These are phyloP conservation scores for Labia minor DNA, from an alignment of 2,888 invertebrate genomes.

Conservation along the genomic window DNA sequence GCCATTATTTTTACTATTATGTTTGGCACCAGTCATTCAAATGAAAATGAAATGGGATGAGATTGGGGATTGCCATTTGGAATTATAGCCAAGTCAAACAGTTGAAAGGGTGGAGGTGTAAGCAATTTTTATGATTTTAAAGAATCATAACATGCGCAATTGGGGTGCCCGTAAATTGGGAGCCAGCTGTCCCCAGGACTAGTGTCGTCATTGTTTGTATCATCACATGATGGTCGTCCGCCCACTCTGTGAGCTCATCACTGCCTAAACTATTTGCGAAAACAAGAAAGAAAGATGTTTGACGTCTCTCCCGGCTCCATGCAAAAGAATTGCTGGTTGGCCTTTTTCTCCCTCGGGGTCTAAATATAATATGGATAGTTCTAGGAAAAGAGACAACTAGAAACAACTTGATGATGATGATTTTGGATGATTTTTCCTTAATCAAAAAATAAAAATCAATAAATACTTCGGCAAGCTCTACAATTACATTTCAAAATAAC, in stretches of 20 bases:
- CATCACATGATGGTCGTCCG: neutral
- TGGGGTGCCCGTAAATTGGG: neutral
- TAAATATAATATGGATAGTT: too few species aligned
- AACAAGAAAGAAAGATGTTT: neutral
- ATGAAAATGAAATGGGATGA: neutral
- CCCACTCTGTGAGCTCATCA: neutral
- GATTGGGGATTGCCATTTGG: too few species aligned
- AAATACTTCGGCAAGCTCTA: too few species aligned
- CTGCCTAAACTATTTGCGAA: neutral
- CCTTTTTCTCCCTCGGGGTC: too few species aligned
- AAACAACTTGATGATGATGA: too few species aligned
- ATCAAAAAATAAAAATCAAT: too few species aligned
- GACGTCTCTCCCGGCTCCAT: neutral
- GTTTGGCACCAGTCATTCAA: neutral
- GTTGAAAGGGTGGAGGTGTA: neutral
- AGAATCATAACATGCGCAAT: neutral
- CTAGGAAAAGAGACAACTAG: too few species aligned
- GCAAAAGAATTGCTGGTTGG: too few species aligned
- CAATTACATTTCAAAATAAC: too few species aligned
- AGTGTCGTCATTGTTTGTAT: neutral
- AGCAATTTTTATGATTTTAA: neutral
- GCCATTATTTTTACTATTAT: conserved; percentile 1
- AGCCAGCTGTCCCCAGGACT: neutral
- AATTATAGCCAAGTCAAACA: neutral
- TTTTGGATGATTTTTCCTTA: too few species aligned